These are phyloP conservation scores for Nowickia ferox DNA, from an alignment of 2,888 invertebrate genomes.

Conservation along the genomic window DNA sequence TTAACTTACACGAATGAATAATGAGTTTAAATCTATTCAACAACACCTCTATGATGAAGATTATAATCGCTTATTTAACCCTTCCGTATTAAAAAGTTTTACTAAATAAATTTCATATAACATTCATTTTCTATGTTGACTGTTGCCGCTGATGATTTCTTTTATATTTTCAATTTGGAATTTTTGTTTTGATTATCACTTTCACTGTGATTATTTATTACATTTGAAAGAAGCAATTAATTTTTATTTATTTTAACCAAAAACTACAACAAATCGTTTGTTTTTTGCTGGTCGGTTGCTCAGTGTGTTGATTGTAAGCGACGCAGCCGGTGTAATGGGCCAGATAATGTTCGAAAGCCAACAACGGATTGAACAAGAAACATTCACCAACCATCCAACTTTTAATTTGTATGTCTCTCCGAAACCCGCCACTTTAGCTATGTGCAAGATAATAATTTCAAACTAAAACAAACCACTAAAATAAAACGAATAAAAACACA, in stretches of 20 bases:
- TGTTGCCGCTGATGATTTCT: conserved; percentile 24
- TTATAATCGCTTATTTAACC: conserved; percentile 44
- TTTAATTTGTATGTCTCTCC: neutral
- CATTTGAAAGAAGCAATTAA: conserved; percentile 79
- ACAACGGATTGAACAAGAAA: conserved; percentile 10
- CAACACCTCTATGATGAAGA: conserved; percentile 45
- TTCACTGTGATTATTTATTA: conserved; percentile 79
- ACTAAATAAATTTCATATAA: conserved; percentile 1
- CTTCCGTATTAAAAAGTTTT: conserved; percentile 32
- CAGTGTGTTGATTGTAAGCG: conserved; percentile 68
- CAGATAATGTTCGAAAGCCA: conserved; percentile 69
- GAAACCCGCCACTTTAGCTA: conserved; percentile 55
- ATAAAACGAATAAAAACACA: neutral
- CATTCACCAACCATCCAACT: conserved; percentile 39
- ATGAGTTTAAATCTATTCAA: conserved; percentile 49
- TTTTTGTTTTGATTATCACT: conserved; percentile 78
- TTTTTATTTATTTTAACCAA: conserved; percentile 76
- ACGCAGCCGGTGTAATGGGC: conserved; percentile 72
- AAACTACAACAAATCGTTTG: conserved; percentile 75
- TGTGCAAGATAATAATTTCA: conserved; percentile 64
- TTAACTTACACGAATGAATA: conserved; percentile 8
- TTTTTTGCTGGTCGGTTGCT: conserved; percentile 15
- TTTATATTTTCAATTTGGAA: conserved; percentile 31
- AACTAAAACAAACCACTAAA: conserved; percentile 53
- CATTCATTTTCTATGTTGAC: conserved; percentile 16